Evolutionary conservation across 1,140 invertebrate genomes (phyloP).

Genomic region (Caenorhabditis latens): DNA sequence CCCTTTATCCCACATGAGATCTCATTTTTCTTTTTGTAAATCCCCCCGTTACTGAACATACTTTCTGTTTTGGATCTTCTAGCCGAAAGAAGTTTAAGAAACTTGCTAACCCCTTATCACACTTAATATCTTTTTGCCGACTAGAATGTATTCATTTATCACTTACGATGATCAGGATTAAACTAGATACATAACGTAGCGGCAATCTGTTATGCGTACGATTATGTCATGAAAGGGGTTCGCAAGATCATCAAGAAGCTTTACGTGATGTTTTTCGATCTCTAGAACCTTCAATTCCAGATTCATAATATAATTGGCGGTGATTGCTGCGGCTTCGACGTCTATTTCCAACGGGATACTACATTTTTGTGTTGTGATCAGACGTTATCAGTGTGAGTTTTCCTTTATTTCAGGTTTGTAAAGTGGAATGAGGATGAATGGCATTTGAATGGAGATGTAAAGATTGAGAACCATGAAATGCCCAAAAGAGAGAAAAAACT

Average conservation of each 20-base stretch:
- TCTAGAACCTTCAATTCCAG: conserved; percentile 12
- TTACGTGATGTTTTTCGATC: conserved; percentile 15
- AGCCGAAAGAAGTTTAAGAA: background rate
- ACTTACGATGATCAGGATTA: conserved; percentile 4
- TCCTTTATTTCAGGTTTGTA: conserved; percentile 3
- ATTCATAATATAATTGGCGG: conserved; percentile 47
- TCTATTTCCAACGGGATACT: conserved; percentile 41
- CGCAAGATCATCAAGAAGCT: background rate
- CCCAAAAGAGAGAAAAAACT: background rate
- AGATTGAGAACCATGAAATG: conserved; percentile 25
- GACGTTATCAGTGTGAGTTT: conserved; percentile 49
- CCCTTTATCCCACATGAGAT: too few relatives aligned
- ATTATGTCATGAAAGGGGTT: conserved; percentile 8
- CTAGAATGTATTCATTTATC: conserved; percentile 26
- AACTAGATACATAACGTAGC: background rate
- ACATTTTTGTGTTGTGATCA: conserved; percentile 28
- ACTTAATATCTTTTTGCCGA: background rate
- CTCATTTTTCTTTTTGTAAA: background rate
- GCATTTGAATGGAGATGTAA: background rate
- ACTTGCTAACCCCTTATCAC: background rate
- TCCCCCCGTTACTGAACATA: background rate
- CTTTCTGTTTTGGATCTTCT: background rate
- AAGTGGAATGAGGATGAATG: conserved; percentile 20
- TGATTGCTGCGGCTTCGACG: conserved; percentile 35
- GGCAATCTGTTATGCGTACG: background rate